Percentiles rank a stretch among this genome's conserved stretches.
Evolutionary conservation across 2,888 invertebrate genomes (phyloP).

Genomic region (Meiosimyza platycephala): DNA sequence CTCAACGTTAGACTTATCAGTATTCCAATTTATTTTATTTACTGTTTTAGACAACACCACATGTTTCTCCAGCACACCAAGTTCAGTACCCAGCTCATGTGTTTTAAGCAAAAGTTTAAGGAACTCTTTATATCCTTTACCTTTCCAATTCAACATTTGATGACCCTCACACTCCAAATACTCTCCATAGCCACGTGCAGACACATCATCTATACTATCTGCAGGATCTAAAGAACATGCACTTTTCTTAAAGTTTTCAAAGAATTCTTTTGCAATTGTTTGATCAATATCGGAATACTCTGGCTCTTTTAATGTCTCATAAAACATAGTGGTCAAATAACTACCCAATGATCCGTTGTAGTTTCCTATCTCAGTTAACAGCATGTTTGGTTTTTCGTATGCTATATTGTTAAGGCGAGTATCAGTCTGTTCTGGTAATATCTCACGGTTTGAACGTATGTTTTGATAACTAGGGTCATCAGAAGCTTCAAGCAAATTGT

Average conservation of each 20-base stretch:
- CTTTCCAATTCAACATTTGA: conserved; percentile 76
- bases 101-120: conserved; percentile 43
- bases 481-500: conserved; percentile 42
- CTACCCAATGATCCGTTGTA: conserved; percentile 50
- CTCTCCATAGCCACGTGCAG: conserved; percentile 73
- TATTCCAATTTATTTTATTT: conserved; percentile 53
- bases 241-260: conserved; percentile 71
- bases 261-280: conserved; percentile 66
- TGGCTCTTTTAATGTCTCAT: conserved; percentile 38
- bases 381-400: conserved; percentile 54
- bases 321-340: conserved; percentile 49
- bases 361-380: conserved; percentile 48
- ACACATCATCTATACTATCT: conserved; percentile 68
- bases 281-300: conserved; percentile 55
- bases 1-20: conserved; percentile 42
- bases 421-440: conserved; percentile 54
- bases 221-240: conserved; percentile 53
- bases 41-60: conserved; percentile 58
- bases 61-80: conserved; percentile 53
- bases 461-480: conserved; percentile 41
- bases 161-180: conserved; percentile 77
- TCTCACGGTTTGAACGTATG: conserved; percentile 58
- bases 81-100: conserved; percentile 37
- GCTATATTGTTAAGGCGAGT: conserved; percentile 55
- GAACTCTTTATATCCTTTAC: conserved; percentile 68